Base-by-base conservation (phyloP, 2,888 invertebrate species). In the Andrena hattorfiana region DNA sequence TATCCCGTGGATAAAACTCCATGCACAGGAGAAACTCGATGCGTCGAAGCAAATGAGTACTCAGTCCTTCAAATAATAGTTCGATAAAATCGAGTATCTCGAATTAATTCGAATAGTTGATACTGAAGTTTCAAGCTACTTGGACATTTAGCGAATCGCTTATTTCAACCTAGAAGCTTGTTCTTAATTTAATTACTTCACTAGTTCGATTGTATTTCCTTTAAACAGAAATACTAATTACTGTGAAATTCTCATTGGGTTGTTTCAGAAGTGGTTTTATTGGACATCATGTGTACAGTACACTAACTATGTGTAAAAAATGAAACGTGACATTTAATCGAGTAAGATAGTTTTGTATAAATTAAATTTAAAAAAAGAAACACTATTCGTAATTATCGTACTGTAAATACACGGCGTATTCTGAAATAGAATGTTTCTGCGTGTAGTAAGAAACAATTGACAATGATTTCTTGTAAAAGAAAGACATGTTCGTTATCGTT, bases 351-450 rank as follows among this genome's bases (percentile, higher is more conserved):
- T 30, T 20, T 81, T 77, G 85, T 77, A 81, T 71, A 77, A 72
- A 72, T 66, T 35, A 51, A 62, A 68, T 48, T 28, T 56, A 23
- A 26, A 56, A n/a, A 51, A 20, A 51, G 42, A 64, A 66, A n/a
- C 13, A 70, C 28, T 30, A 16, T 26, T 54, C 26, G 5, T 59
- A 59, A 63, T 32, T 20, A 68, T 28, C 28, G 49, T 49, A 48
- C 28, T 84, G 81, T 85, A 84, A 70, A 84, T 85, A 81, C 48
- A 69, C n/a, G 51, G 20, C 51, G 28, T 13, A 28, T 20, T 42
- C 64, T 8, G 10, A 1, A 8, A 23, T 42, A 67, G 60, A 30
- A 28, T 30, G 35, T 77, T 67, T 54, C 51, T 42, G 51, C 20
- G 28, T 4, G 63, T 54, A 54, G 64, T 7, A 26, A 69, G 20